These are phyloP conservation scores for Zonotrichia albicollis DNA, from an alignment of 2,797 vertebrate species.

Conservation along the genomic window DNA sequence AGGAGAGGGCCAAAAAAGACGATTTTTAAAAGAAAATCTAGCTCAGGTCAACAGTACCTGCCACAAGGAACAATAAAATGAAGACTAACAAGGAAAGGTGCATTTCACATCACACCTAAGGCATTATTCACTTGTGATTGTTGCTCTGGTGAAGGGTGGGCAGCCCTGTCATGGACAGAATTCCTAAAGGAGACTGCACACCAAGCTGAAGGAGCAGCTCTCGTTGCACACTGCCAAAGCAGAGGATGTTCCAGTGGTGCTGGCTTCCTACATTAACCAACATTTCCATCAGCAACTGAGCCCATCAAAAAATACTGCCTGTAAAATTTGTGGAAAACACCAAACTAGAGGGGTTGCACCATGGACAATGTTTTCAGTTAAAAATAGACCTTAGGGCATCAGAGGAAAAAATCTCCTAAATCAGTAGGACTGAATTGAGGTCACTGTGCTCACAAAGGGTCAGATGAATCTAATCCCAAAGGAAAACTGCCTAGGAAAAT, in stretches of 20 bases:
- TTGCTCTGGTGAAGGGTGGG: background rate
- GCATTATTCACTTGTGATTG: background rate
- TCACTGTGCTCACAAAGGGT: background rate
- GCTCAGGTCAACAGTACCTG: background rate
- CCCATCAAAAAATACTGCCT: background rate
- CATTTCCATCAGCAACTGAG: background rate
- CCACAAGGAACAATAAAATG: background rate
- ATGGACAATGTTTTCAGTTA: background rate
- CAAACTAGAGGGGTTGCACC: background rate
- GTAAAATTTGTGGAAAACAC: background rate
- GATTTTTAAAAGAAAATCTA: background rate
- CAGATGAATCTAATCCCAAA: background rate
- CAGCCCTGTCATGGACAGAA: background rate
- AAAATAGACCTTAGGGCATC: background rate
- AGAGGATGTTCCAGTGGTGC: background rate
- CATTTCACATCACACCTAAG: background rate
- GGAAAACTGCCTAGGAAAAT: background rate
- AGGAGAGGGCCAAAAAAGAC: background rate
- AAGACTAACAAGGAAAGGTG: background rate
- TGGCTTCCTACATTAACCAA: background rate
- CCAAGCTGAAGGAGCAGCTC: background rate
- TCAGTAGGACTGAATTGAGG: background rate
- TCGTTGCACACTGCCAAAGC: accelerated
- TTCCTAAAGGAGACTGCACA: background rate
- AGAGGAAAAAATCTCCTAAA: background rate